Evolutionary conservation across 2,797 vertebrate genomes (phyloP).

Genomic region (Ibycter americanus): DNA sequence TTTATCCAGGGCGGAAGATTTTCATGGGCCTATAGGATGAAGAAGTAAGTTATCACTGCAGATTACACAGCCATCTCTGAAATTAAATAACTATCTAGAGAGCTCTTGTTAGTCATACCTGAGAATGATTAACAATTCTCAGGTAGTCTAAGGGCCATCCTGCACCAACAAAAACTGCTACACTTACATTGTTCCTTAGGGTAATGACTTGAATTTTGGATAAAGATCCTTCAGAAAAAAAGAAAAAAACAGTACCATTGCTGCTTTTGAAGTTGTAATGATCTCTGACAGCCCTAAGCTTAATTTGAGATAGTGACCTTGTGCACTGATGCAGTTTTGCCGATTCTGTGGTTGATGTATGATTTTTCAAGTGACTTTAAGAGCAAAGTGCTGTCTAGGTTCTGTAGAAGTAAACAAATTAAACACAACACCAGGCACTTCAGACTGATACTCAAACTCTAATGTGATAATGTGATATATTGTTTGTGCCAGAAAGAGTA

Average conservation of each 20-base stretch:
- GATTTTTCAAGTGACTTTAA: background rate
- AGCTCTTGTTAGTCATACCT: background rate
- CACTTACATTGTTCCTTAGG: background rate
- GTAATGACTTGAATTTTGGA: background rate
- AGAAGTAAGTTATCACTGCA: conserved; percentile 12
- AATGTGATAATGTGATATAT: fast-evolving
- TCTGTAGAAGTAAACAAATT: background rate
- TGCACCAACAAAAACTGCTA: background rate
- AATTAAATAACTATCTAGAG: conserved; percentile 5
- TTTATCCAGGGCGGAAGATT: background rate
- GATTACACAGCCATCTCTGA: conserved; percentile 10
- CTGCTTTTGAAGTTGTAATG: background rate
- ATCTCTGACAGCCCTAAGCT: background rate
- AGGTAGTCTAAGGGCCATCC: background rate
- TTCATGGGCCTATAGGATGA: background rate
- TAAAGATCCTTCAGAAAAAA: background rate
- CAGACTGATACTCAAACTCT: background rate
- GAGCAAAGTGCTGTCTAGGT: background rate
- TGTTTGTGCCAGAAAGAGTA: background rate
- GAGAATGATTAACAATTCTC: background rate
- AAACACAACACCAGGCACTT: background rate
- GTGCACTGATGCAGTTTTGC: background rate
- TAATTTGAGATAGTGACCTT: background rate
- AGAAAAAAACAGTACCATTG: background rate
- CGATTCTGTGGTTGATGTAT: background rate